A percentile compares a stretch with the other conserved stretches of the same genome.
phyloP scores from a whole-genome alignment of 2,113 vertebrate species.

The Crotalus tigris region DNA sequence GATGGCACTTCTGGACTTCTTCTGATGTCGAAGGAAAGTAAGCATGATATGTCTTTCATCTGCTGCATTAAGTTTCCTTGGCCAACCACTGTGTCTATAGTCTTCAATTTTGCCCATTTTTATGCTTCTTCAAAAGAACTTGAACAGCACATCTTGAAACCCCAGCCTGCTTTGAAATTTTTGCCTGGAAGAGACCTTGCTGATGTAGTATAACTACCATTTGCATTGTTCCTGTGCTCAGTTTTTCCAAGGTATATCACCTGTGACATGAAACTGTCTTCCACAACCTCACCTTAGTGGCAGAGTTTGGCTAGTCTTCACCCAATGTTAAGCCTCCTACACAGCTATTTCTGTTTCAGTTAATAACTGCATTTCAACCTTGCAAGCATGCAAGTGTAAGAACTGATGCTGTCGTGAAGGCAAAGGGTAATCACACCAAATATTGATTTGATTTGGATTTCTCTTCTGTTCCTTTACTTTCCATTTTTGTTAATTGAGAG shows the following conservation, averaged over 20 bases:
- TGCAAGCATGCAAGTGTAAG: neutral
- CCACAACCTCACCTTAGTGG: neutral
- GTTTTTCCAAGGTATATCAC: neutral
- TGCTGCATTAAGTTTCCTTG: neutral
- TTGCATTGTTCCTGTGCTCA: neutral
- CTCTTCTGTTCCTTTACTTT: neutral
- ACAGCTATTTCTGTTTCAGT: neutral
- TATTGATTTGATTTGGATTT: neutral
- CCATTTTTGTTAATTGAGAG: neutral
- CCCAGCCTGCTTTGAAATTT: neutral
- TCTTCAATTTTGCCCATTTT: neutral
- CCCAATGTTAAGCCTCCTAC: neutral
- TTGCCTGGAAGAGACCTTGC: neutral
- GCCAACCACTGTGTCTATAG: neutral
- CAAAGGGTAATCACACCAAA: neutral
- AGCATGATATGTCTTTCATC: neutral
- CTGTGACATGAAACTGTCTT: neutral
- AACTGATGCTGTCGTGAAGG: neutral
- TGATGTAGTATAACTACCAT: neutral
- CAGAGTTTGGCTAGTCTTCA: neutral
- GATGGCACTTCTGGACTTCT: neutral
- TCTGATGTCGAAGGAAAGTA: neutral
- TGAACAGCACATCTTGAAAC: neutral
- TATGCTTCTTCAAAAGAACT: neutral
- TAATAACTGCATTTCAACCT: neutral